These are phyloP conservation scores for Erpornis zantholeuca DNA, from an alignment of 2,113 vertebrate species.

Conservation along the genomic window DNA sequence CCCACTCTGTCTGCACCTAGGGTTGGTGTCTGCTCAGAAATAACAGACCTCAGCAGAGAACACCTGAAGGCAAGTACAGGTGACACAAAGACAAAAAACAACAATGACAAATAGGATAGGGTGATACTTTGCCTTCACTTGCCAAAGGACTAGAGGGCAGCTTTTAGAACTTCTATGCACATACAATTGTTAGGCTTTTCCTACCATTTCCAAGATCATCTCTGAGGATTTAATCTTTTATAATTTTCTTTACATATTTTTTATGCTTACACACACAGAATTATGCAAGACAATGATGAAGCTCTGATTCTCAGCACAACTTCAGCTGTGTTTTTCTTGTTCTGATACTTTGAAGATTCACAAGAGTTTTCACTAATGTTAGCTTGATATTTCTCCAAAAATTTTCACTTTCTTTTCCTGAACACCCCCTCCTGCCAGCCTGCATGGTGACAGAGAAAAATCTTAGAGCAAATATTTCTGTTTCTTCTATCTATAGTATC, in stretches of 20 bases:
- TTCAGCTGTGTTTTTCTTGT: neutral
- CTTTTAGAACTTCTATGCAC: neutral
- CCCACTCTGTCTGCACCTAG: neutral
- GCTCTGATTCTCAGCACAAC: rapidly evolving
- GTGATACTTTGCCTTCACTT: neutral
- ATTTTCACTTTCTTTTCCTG: neutral
- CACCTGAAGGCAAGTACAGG: neutral
- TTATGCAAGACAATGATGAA: neutral
- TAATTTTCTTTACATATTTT: neutral
- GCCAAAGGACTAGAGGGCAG: neutral
- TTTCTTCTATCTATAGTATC: neutral
- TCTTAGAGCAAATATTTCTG: neutral
- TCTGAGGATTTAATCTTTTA: neutral
- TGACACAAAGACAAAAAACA: neutral
- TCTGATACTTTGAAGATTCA: neutral
- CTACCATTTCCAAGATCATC: neutral
- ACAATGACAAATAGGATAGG: neutral
- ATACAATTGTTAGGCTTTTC: neutral
- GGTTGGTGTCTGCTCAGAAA: neutral
- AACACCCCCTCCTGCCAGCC: rapidly evolving
- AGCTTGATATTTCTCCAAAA: neutral
- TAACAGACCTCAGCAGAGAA: neutral
- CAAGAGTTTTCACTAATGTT: neutral
- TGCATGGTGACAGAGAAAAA: neutral
- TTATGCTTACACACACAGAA: neutral